Evolutionary conservation across 2,797 vertebrate genomes (phyloP).

Genomic region (Sebastes iracundus): DNA sequence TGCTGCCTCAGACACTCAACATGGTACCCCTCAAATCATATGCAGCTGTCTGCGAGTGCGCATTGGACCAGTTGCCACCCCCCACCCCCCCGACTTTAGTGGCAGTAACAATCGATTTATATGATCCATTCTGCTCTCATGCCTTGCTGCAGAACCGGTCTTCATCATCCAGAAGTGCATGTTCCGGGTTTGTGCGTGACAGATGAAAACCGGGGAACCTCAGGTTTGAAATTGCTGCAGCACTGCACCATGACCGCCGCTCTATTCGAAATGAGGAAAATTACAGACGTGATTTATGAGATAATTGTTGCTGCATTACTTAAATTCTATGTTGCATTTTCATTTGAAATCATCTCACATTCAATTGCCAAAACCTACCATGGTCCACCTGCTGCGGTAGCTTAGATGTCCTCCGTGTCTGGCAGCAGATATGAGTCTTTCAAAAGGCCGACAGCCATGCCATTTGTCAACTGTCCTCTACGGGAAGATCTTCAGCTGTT

Average conservation of each 20-base stretch:
- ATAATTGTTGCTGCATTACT: constrained; percentile 37
- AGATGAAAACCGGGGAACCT: constrained; percentile 53
- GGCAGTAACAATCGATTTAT: constrained; percentile 66
- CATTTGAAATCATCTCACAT: background rate
- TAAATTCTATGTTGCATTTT: constrained; percentile 19
- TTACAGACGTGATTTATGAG: constrained; percentile 26
- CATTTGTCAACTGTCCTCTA: constrained; percentile 9
- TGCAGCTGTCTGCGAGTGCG: constrained; percentile 25
- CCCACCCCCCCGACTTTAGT: constrained; percentile 11
- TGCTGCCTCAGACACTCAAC: constrained; percentile 8
- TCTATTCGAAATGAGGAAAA: constrained; percentile 29
- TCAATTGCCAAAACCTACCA: background rate
- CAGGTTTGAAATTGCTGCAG: constrained; percentile 45
- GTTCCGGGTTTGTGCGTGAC: constrained; percentile 55
- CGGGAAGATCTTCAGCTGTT: background rate
- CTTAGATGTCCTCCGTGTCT: background rate
- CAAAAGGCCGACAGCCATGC: background rate
- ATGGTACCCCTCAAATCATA: constrained; percentile 46
- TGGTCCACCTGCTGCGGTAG: background rate
- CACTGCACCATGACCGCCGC: constrained; percentile 42
- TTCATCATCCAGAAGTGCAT: constrained; percentile 61
- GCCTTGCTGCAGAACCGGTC: constrained; percentile 53
- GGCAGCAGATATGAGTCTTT: background rate
- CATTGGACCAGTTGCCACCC: constrained; percentile 22
- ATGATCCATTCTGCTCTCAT: constrained; percentile 61